These are phyloP conservation scores for Ariolimax columbianus DNA, from an alignment of 2,888 invertebrate genomes.

Conservation along the genomic window DNA sequence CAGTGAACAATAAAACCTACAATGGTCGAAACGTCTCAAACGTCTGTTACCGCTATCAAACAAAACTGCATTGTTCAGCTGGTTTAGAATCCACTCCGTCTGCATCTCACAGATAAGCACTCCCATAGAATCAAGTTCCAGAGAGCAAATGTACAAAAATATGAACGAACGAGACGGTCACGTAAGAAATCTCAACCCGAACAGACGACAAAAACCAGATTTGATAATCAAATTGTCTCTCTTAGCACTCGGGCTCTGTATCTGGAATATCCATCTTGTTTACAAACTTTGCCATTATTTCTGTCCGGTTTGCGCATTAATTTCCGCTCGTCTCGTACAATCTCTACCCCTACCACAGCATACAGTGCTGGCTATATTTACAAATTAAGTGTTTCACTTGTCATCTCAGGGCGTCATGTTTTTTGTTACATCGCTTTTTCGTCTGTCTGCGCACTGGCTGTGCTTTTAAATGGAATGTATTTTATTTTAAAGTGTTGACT, in stretches of 20 bases:
- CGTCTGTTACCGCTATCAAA: too few species aligned
- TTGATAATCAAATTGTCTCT: neutral
- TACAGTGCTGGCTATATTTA: neutral
- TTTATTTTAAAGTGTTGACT: neutral
- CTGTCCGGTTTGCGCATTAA: neutral
- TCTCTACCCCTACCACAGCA: neutral
- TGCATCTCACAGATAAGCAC: too few species aligned
- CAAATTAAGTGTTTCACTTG: neutral
- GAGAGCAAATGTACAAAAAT: neutral
- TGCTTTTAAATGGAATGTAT: neutral
- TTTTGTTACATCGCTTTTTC: neutral
- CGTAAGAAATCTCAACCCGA: neutral
- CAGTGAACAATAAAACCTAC: too few species aligned
- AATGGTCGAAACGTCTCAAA: too few species aligned
- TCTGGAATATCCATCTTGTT: neutral
- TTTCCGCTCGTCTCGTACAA: neutral
- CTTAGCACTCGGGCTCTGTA: neutral
- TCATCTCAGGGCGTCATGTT: neutral
- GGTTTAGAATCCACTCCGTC: too few species aligned
- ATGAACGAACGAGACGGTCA: neutral
- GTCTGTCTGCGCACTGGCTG: neutral
- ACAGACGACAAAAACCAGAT: neutral
- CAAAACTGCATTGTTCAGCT: too few species aligned
- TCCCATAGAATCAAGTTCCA: neutral
- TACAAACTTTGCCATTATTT: neutral